These are phyloP conservation scores for Prinia subflava DNA, from an alignment of 2,113 vertebrate species.

Conservation along the genomic window DNA sequence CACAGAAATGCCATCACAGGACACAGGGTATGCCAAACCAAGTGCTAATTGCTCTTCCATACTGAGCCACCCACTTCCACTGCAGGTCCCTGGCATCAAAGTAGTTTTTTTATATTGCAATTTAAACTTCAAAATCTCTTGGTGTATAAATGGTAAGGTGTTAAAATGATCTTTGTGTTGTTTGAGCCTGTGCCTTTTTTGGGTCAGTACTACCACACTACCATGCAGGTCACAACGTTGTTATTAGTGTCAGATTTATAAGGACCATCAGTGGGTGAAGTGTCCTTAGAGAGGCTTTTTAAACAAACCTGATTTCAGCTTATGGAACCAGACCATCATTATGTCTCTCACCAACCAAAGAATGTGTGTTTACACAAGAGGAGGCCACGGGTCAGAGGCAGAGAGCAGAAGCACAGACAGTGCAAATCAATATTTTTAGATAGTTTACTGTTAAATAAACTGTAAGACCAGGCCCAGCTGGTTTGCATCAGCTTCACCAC, in stretches of 20 bases:
- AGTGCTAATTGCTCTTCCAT: background rate
- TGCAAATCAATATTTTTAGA: slow-evolving; percentile 70
- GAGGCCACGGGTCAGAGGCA: slow-evolving; percentile 50
- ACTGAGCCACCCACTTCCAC: background rate
- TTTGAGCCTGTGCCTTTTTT: slow-evolving; percentile 1
- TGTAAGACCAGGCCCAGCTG: slow-evolving; percentile 15
- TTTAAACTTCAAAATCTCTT: background rate
- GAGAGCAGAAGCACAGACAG: slow-evolving; percentile 56
- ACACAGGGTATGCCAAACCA: background rate
- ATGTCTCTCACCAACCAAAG: slow-evolving; percentile 43
- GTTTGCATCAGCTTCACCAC: slow-evolving; percentile 34
- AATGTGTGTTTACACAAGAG: slow-evolving; percentile 58
- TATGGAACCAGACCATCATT: slow-evolving; percentile 45
- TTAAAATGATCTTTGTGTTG: background rate
- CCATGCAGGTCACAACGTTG: background rate
- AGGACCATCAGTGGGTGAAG: slow-evolving; percentile 25
- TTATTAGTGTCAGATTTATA: slow-evolving; percentile 37
- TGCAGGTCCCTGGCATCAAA: background rate
- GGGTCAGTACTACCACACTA: background rate
- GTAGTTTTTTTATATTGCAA: background rate
- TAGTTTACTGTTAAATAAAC: slow-evolving; percentile 60
- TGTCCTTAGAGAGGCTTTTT: slow-evolving; percentile 43
- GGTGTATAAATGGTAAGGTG: background rate
- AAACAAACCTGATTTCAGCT: slow-evolving; percentile 59
- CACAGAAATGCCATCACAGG: fast-evolving